Base-by-base conservation (phyloP, 2,888 invertebrate genomes). In the Uropetala carovei region DNA sequence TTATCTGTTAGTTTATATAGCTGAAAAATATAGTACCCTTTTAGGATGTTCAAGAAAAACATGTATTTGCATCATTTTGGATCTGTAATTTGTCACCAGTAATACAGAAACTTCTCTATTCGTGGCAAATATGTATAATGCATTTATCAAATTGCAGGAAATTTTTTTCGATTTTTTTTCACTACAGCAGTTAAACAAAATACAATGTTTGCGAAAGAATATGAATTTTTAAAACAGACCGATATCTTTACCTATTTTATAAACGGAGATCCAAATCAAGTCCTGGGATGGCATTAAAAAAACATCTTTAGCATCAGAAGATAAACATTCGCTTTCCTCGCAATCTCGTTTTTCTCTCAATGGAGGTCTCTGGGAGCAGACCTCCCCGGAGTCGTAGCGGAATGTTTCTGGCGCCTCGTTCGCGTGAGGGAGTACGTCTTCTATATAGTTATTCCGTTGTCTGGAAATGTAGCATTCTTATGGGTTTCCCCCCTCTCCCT, bases 391-490 rank as follows among this genome's bases (percentile, higher is more conserved):
- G 75, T 27, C 75, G 27, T 22, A 75, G 75, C 13, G 27, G 75
- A 68, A 75, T 75, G 75, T 27, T 75, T 75, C 27, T 75, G 75
- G 75, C 75, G 75, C 75, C 75, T 75, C 43, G 43, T 43, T 43
- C 75, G 27, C 27, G 75, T 22, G 75, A 22, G 75, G 22, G 2
- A 22, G 11, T 75, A 75, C 27, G 75, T 22, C 75, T 75, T 75
- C 75, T 75, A 75, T 22, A 27, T 75, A 75, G 75, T 75, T 75
- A 75, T 75, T 75, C 75, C n/a, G 22, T 75, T 75, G 75, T 75
- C 75, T 75, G 75, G 75, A 22, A 75, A 75, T 75, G 75, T 75
- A 75, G 75, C 75, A 75, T 75, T 75, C n/a, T 75, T 75, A 75
- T 75, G 75, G 75, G 60, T 60, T 60, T 60, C 3, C 60, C 60